Percentiles rank a stretch among this genome's conserved stretches.
phyloP scores from a whole-genome alignment of 2,888 invertebrate species.

The Phrixothrix hirtus region DNA sequence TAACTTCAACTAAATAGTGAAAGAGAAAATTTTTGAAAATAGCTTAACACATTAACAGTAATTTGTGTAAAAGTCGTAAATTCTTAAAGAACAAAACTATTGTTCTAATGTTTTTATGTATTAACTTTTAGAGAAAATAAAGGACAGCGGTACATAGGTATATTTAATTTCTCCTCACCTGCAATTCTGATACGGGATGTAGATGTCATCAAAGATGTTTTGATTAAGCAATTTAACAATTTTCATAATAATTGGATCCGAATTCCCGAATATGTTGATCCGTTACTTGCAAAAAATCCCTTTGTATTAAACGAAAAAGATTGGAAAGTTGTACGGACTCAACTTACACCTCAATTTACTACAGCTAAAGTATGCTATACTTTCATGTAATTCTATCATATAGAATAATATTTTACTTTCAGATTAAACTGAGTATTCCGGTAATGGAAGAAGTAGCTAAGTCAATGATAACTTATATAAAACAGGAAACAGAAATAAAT shows the following conservation, averaged over 20 bases:
- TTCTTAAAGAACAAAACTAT: too few relatives aligned
- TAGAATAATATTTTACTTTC: conserved; percentile 24
- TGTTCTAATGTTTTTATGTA: too few relatives aligned
- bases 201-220: conserved; percentile 46
- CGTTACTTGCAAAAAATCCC: conserved; percentile 56
- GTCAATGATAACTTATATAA: conserved; percentile 53
- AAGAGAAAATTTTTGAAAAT: too few relatives aligned
- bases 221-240: conserved; percentile 46
- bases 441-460: conserved; percentile 55
- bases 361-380: conserved; percentile 49
- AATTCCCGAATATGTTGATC: conserved; percentile 54
- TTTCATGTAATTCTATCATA: background rate
- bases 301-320: conserved; percentile 55
- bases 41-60: too few relatives aligned
- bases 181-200: conserved; percentile 46
- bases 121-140: conserved; percentile 42
- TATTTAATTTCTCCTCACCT: conserved; percentile 44
- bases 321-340: conserved; percentile 58
- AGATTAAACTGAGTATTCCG: conserved; percentile 58
- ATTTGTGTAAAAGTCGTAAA: too few relatives aligned
- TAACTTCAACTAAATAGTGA: too few relatives aligned
- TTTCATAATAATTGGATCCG: conserved; percentile 50
- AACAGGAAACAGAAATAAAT: conserved; percentile 42
- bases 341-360: conserved; percentile 59
- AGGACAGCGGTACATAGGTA: conserved; percentile 45